A percentile compares a stretch with the other conserved stretches of the same genome.
Evolutionary conservation across 1,140 invertebrate genomes (phyloP).

Genomic region (Phortica variegata): DNA sequence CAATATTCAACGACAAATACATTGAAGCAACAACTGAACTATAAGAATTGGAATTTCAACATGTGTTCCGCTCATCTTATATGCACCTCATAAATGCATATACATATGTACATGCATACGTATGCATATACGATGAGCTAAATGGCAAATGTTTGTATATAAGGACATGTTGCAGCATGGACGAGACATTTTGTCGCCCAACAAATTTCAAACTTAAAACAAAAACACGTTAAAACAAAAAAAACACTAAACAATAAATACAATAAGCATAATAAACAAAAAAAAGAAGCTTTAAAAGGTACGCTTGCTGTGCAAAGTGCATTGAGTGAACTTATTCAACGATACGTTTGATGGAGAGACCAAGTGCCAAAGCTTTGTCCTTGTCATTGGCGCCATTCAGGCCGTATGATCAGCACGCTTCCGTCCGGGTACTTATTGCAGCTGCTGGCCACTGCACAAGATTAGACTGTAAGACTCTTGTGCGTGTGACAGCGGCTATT

Average conservation of each 20-base stretch:
- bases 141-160: conserved; percentile 25
- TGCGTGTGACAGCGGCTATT: conserved; percentile 97
- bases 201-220: conserved; percentile 23
- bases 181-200: background rate
- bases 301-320: no score
- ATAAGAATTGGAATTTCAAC: no score
- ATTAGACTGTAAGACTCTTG: conserved; percentile 86
- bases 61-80: conserved; percentile 8
- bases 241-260: background rate
- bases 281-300: no score
- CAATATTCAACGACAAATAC: background rate
- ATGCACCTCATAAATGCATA: conserved; percentile 7
- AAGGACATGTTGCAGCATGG: conserved; percentile 19
- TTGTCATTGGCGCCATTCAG: background rate
- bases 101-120: conserved; percentile 23
- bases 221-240: no score
- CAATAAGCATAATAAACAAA: no score
- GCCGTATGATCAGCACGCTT: background rate
- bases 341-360: background rate
- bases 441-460: conserved; percentile 95
- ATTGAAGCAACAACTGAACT: no score
- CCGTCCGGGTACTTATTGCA: conserved; percentile 71
- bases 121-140: background rate
- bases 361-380: no score
- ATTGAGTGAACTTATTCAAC: conserved; percentile 8